phyloP scores from a whole-genome alignment of 2,888 invertebrate genomes.

The Polydrusus pterygomalis region DNA sequence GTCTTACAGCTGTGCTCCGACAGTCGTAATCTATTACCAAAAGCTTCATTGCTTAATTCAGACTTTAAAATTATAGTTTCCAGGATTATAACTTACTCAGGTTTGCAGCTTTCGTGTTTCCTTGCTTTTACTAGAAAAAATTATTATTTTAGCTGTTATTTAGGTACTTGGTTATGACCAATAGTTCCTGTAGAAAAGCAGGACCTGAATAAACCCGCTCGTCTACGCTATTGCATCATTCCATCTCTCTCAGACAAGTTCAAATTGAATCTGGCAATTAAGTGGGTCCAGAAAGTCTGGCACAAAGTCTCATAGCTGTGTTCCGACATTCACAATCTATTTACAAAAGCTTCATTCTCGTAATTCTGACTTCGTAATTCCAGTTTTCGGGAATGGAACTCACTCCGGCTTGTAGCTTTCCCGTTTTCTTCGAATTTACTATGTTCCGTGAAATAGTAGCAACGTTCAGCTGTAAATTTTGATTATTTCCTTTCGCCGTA shows the following conservation, averaged over 20 bases:
- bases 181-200: no score
- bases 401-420: conserved; percentile 13
- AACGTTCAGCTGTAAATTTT: conserved; percentile 5
- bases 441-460: conserved; percentile 16
- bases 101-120: no score
- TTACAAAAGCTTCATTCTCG: conserved; percentile 24
- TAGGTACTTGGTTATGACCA: no score
- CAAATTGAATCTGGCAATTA: conserved; percentile 35
- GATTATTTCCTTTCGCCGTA: not conserved
- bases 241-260: conserved; percentile 1
- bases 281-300: conserved; percentile 39
- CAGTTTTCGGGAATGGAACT: conserved; percentile 4
- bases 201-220: not conserved
- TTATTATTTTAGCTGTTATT: no score
- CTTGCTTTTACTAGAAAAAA: no score
- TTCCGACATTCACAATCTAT: conserved; percentile 23
- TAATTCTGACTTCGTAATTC: conserved; percentile 20
- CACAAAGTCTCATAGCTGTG: conserved; percentile 32
- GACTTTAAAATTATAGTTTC: no score
- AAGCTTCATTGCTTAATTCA: no score
- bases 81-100: no score
- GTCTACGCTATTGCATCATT: conserved; percentile 1
- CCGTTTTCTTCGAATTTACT: conserved; percentile 21
- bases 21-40: no score
- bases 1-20: no score